These are phyloP conservation scores for Ganaspis sp. DNA, from an alignment of 1,140 invertebrate species.

Conservation along the genomic window DNA sequence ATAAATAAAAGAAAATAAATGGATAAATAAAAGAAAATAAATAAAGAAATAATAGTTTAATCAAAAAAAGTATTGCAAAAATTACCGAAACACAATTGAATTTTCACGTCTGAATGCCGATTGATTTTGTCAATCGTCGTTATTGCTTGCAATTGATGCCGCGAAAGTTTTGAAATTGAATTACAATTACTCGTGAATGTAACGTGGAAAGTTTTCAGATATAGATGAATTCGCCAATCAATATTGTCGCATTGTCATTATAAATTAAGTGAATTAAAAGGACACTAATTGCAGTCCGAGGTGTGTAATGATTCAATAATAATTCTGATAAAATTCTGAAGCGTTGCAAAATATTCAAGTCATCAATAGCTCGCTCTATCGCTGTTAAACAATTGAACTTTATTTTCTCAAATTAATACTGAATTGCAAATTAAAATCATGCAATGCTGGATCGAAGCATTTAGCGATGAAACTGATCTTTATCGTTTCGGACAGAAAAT, in stretches of 20 bases:
- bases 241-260: conserved; percentile 12
- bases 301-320: neutral
- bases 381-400: neutral
- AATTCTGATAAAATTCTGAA: neutral
- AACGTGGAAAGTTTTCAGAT: neutral
- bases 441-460: conserved; percentile 6
- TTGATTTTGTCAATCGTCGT: conserved; percentile 6
- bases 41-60: no score
- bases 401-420: neutral
- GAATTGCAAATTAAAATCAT: conserved; percentile 12
- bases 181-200: neutral
- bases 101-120: neutral
- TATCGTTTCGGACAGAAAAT: conserved; percentile 30
- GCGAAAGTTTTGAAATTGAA: neutral
- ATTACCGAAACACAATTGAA: no score
- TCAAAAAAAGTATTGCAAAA: no score
- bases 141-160: neutral
- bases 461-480: conserved; percentile 17
- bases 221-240: conserved; percentile 6
- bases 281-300: neutral
- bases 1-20: no score
- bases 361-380: neutral
- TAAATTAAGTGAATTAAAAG: neutral
- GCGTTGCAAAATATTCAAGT: neutral
- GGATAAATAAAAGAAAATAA: neutral